A percentile compares a stretch with the other conserved stretches of the same genome.
phyloP scores from a whole-genome alignment of 2,113 vertebrate genomes.

The Burhinus oedicnemus region DNA sequence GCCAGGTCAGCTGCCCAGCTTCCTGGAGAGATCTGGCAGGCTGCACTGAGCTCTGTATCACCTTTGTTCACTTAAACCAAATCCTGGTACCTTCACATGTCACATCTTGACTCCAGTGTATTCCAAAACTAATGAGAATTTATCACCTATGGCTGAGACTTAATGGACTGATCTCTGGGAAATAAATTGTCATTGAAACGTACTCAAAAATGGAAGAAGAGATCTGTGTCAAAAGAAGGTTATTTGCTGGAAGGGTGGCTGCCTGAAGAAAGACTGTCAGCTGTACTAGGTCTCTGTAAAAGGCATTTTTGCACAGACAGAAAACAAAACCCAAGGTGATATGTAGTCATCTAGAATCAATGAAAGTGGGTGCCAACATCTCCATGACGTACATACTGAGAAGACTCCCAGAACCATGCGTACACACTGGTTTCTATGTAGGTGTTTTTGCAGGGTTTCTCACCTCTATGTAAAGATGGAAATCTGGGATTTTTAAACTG shows the following conservation, averaged over 20 bases:
- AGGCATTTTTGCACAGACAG: background rate
- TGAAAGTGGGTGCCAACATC: background rate
- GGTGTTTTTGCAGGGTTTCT: background rate
- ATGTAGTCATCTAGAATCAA: background rate
- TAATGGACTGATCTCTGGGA: background rate
- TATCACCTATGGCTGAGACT: background rate
- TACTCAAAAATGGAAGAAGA: background rate
- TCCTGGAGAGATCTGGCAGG: background rate
- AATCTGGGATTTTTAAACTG: background rate
- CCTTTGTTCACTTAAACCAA: background rate
- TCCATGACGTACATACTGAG: background rate
- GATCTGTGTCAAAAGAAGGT: background rate
- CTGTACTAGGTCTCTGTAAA: background rate
- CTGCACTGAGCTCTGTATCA: background rate
- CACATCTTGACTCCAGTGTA: background rate
- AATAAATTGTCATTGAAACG: background rate
- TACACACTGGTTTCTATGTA: background rate
- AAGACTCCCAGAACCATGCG: background rate
- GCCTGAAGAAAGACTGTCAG: background rate
- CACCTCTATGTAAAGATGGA: background rate
- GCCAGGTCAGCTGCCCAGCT: background rate
- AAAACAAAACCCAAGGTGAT: background rate
- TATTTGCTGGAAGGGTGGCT: background rate
- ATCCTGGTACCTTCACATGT: background rate
- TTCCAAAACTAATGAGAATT: background rate